Conservation (phyloP, 2,888 invertebrate genomes). For the Dasypolia templi region DNA sequence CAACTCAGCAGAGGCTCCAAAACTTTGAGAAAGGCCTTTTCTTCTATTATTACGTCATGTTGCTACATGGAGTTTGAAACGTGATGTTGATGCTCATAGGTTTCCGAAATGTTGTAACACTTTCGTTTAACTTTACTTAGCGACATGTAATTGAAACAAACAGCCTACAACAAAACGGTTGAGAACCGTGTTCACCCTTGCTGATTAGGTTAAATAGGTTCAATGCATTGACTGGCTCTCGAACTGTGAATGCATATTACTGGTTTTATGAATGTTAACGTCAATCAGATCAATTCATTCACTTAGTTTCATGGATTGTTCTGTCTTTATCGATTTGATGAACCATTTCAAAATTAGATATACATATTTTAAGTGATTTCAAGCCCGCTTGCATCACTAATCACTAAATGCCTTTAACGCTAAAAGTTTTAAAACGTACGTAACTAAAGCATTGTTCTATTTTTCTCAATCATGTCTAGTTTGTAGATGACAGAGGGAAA, state of each 20-base stretch:
- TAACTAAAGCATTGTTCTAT: no score
- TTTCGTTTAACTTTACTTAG: background rate
- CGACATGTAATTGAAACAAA: background rate
- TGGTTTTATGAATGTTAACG: constrained; percentile 14
- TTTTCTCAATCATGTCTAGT: no score
- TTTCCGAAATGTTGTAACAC: background rate
- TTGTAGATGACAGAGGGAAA: no score
- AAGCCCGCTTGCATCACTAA: no score
- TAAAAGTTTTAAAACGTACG: no score
- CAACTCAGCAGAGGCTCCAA: background rate
- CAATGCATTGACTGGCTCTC: constrained; percentile 33
- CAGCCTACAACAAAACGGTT: background rate
- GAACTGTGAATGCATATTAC: constrained; percentile 10
- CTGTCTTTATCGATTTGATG: no score
- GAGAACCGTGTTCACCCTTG: constrained; percentile 14
- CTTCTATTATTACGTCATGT: background rate
- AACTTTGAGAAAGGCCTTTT: background rate
- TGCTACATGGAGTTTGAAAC: background rate
- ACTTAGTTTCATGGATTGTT: background rate
- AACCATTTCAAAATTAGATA: background rate
- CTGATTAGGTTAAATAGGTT: constrained; percentile 33
- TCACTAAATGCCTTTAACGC: no score
- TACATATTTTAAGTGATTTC: no score
- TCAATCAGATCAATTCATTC: constrained; percentile 23
- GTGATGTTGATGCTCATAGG: background rate